phyloP scores from a whole-genome alignment of 2,888 invertebrate species.

The Mythimna loreyi region DNA sequence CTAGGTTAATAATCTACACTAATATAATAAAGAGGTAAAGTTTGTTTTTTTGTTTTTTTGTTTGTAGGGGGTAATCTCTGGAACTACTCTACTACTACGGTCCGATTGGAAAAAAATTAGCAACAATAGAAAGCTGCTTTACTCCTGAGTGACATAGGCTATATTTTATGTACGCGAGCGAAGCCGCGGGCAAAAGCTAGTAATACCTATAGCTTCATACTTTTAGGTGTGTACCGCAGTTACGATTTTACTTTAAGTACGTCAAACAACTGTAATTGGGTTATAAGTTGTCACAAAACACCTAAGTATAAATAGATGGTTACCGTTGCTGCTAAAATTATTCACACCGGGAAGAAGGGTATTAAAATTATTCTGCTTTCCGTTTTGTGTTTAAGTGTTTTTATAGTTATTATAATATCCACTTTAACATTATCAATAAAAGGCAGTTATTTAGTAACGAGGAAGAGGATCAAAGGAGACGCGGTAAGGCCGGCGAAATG shows the following conservation, averaged over 20 bases:
- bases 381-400: conserved; percentile 13
- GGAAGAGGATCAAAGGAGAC: conserved; percentile 47
- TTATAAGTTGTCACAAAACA: conserved; percentile 2
- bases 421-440: conserved; percentile 43
- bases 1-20: conserved; percentile 6
- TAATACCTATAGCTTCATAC: no score
- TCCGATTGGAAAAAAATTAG: no score
- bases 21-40: no score
- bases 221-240: not conserved
- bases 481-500: conserved; percentile 15
- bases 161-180: no score
- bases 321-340: conserved; percentile 29
- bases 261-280: conserved; percentile 6
- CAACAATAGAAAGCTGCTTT: no score
- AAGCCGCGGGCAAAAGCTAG: no score
- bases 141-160: no score
- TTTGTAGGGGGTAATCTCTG: no score
- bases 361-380: conserved; percentile 15
- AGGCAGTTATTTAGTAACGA: conserved; percentile 47
- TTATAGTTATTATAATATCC: conserved; percentile 38
- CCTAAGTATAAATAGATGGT: conserved; percentile 23
- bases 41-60: no score
- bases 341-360: conserved; percentile 29
- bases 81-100: no score
- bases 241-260: conserved; percentile 12